Evolutionary conservation across 2,113 vertebrate genomes (phyloP).

Genomic region (Apodemus sylvaticus): DNA sequence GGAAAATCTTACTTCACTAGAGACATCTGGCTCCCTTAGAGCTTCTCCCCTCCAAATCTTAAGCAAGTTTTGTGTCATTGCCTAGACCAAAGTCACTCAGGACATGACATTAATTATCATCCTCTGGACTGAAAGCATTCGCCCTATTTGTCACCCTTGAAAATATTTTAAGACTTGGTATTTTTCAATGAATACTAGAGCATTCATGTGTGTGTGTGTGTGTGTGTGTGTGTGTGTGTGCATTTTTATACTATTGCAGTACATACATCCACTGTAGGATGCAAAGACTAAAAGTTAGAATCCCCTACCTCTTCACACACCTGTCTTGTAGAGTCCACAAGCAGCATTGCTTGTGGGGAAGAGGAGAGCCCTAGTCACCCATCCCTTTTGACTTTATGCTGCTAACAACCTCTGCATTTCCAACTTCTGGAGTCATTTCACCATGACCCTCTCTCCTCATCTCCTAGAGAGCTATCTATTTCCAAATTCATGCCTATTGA

Average conservation of each 20-base stretch:
- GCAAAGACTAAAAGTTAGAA: not conserved
- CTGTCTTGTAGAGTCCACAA: not conserved
- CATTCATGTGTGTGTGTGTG: not conserved
- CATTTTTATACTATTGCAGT: not conserved
- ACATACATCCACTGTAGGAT: not conserved
- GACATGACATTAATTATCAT: not conserved
- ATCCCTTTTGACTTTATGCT: not conserved
- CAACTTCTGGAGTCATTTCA: conserved; percentile 41
- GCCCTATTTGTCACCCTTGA: not conserved
- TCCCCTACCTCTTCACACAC: not conserved
- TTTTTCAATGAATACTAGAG: not conserved
- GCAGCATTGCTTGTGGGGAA: not conserved
- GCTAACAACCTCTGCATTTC: conserved; percentile 44
- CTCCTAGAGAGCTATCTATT: not conserved
- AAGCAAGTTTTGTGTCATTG: conserved; percentile 3
- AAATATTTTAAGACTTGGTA: not conserved
- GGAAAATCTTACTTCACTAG: not conserved
- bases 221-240: not conserved
- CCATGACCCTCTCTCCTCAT: not conserved
- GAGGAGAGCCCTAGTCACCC: not conserved
- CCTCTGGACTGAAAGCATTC: not conserved
- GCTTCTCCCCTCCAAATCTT: conserved; percentile 19
- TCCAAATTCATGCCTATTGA: not conserved
- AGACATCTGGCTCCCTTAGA: conserved; percentile 7
- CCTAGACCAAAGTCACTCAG: conserved; percentile 15